Evolutionary conservation across 2,113 vertebrate genomes (phyloP).

Genomic region (Odobenus rosmarus): DNA sequence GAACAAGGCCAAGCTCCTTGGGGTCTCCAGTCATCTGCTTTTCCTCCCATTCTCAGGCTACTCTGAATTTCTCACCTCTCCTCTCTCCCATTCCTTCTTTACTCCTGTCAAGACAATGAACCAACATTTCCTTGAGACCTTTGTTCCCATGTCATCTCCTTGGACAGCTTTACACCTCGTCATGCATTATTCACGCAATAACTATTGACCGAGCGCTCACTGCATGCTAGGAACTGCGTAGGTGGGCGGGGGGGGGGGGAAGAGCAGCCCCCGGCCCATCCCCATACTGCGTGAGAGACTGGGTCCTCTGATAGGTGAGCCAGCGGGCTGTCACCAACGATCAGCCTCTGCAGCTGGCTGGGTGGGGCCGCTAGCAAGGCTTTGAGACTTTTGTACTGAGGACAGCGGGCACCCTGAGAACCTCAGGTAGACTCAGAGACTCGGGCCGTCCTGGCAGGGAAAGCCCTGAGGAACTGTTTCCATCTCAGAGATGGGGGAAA

Average conservation of each 20-base stretch:
- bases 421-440: not conserved
- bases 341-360: not conserved
- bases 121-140: not conserved
- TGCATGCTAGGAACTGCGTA: not conserved
- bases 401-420: not conserved
- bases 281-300: rapidly evolving
- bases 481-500: not conserved
- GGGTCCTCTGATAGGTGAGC: not conserved
- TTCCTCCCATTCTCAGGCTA: not conserved
- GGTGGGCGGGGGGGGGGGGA: too few species aligned
- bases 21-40: not conserved
- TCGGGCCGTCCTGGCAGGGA: not conserved
- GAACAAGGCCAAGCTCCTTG: not conserved
- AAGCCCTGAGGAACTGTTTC: not conserved
- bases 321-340: rapidly evolving
- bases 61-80: not conserved
- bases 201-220: not conserved
- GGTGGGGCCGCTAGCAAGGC: not conserved
- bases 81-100: not conserved
- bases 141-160: not conserved
- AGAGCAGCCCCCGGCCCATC: not conserved
- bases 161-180: not conserved
- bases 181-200: not conserved
- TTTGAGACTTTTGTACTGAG: not conserved
- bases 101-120: not conserved